Evolutionary conservation across 2,113 vertebrate species (phyloP).

Genomic region (Mellivora capensis): DNA sequence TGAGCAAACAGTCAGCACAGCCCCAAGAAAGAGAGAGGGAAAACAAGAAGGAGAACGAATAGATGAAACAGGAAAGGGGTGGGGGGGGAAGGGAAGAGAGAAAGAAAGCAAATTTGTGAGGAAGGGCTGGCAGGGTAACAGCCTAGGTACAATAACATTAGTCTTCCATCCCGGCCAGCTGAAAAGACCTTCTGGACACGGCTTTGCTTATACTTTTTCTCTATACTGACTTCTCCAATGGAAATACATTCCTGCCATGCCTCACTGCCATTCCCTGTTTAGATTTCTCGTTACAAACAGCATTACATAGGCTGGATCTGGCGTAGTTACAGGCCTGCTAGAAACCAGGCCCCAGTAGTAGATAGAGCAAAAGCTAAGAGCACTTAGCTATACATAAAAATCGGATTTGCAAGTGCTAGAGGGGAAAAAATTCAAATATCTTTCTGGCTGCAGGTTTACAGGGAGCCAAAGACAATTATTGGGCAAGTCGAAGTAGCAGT

Average conservation of each 20-base stretch:
- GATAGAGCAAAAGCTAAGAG: constrained; percentile 65
- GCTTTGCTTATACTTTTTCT: constrained; percentile 90
- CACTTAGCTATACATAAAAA: constrained; percentile 64
- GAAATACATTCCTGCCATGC: constrained; percentile 99
- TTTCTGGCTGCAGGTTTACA: constrained; percentile 8
- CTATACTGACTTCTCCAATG: constrained; percentile 91
- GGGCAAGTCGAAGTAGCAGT: constrained; percentile 21
- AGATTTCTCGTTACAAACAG: constrained; percentile 98
- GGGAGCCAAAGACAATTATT: constrained; percentile 62
- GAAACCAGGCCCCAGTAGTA: constrained; percentile 74
- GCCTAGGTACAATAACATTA: constrained; percentile 97
- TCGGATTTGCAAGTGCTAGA: constrained; percentile 66
- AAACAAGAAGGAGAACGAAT: constrained; percentile 64
- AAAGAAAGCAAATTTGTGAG: constrained; percentile 90
- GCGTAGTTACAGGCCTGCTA: constrained; percentile 79
- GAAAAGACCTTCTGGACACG: constrained; percentile 91
- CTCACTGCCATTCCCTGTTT: constrained; percentile 97
- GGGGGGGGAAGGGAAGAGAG: constrained; percentile 52
- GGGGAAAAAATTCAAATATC: constrained; percentile 62
- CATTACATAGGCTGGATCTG: constrained; percentile 88
- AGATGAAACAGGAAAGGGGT: constrained; percentile 33
- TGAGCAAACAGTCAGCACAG: constrained; percentile 94
- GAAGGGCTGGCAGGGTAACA: constrained; percentile 92
- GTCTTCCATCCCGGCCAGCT: constrained; percentile 93
- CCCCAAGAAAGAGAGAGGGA: constrained; percentile 67